Percentiles rank a stretch among this genome's conserved stretches.
These are phyloP conservation scores for Stigmatopora argus DNA, from an alignment of 2,113 vertebrate species.

Conservation along the genomic window DNA sequence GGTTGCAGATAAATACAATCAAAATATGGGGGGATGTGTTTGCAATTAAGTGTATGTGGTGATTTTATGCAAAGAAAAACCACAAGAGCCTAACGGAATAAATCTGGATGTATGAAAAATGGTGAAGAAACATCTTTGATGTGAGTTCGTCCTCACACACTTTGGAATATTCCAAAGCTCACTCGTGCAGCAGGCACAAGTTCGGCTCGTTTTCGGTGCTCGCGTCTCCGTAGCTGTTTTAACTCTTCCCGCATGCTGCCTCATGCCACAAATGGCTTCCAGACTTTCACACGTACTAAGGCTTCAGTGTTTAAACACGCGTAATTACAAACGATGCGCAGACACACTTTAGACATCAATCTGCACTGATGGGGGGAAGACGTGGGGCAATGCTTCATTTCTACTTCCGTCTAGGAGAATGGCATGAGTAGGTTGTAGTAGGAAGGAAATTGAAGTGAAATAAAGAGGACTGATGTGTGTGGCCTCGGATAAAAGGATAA, in stretches of 20 bases:
- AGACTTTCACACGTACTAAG: conserved; percentile 72
- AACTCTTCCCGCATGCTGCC: conserved; percentile 44
- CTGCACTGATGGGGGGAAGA: conserved; percentile 46
- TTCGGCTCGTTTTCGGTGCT: conserved; percentile 40
- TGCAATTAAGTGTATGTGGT: conserved; percentile 39
- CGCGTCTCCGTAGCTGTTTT: conserved; percentile 55
- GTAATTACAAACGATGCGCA: conserved; percentile 67
- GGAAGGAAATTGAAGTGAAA: conserved; percentile 31
- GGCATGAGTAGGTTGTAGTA: conserved; percentile 34
- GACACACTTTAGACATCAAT: conserved; percentile 65
- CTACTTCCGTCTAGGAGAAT: conserved; percentile 26
- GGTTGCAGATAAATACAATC: conserved; percentile 12
- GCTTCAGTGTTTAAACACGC: conserved; percentile 63
- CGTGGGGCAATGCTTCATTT: conserved; percentile 19
- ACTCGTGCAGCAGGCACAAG: conserved; percentile 40
- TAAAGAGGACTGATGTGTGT: conserved; percentile 29
- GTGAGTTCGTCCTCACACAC: conserved; percentile 32
- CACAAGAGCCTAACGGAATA: conserved; percentile 36
- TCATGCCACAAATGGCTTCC: conserved; percentile 70
- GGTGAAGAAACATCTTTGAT: conserved; percentile 28
- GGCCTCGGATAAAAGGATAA: conserved; percentile 25
- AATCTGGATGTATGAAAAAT: conserved; percentile 27
- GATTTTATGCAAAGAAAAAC: conserved; percentile 27
- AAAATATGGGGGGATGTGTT: conserved; percentile 29
- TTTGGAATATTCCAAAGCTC: conserved; percentile 41